These are phyloP conservation scores for Drosophila tanythrix DNA, from an alignment of 2,888 invertebrate genomes.

Conservation along the genomic window DNA sequence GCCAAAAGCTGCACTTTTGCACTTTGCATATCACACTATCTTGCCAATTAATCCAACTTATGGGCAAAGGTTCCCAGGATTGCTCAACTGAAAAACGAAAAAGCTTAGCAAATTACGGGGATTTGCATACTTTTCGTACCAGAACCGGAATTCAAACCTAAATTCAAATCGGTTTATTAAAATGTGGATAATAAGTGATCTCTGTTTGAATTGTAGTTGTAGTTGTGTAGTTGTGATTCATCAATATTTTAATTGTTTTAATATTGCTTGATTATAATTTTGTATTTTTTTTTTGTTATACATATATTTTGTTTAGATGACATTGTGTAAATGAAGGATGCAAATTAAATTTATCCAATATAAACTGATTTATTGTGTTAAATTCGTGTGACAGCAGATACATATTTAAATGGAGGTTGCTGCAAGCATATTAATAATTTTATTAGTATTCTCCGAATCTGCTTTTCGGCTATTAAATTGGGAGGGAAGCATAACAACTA, in stretches of 20 bases:
- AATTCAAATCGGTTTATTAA: not conserved
- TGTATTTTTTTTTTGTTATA: too few species aligned
- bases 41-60: too few species aligned
- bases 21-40: not conserved
- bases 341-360: not conserved
- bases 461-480: not conserved
- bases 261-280: not conserved
- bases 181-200: not conserved
- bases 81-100: not conserved
- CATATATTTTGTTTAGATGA: too few species aligned
- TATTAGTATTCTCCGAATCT: not conserved
- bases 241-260: not conserved
- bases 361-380: not conserved
- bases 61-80: not conserved
- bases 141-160: not conserved
- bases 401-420: not conserved
- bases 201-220: not conserved
- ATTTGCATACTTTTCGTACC: not conserved
- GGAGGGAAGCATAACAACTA: not conserved
- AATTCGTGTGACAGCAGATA: not conserved
- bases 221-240: not conserved
- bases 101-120: not conserved
- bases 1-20: too few species aligned
- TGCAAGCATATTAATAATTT: not conserved
- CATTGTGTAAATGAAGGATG: too few species aligned